Evolutionary conservation across 2,113 vertebrate genomes (phyloP).

Genomic region (Alosa alosa): DNA sequence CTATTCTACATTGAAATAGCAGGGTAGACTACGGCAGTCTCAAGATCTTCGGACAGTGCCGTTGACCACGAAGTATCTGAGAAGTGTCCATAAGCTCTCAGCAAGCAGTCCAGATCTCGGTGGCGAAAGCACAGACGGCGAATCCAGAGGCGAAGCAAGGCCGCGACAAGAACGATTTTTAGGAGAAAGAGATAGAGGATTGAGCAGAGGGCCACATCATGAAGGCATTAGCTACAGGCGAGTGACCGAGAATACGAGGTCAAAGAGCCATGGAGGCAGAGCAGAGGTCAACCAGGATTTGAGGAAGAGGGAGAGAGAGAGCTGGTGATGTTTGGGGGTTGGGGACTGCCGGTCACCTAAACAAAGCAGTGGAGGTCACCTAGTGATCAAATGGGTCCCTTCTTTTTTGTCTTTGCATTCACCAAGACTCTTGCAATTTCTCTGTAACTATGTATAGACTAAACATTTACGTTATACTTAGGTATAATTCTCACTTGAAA

Average conservation of each 20-base stretch:
- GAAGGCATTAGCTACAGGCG: constrained; percentile 11
- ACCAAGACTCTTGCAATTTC: neutral
- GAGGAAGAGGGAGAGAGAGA: neutral
- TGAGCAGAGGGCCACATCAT: neutral
- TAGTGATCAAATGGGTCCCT: constrained; percentile 11
- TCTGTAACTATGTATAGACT: neutral
- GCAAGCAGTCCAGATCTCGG: neutral
- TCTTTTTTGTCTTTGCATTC: neutral
- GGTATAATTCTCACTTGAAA: neutral
- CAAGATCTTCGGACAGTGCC: neutral
- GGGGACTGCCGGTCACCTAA: neutral
- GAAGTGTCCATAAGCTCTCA: neutral
- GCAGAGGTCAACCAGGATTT: constrained; percentile 7
- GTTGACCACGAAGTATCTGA: neutral
- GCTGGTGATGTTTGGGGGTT: neutral
- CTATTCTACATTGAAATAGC: neutral
- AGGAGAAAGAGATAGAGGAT: neutral
- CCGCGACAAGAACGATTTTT: neutral
- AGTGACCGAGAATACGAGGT: constrained; percentile 8
- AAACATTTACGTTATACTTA: neutral
- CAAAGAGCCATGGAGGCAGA: constrained; percentile 9
- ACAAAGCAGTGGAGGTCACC: neutral
- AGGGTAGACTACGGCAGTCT: neutral
- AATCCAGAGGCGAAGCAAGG: neutral
- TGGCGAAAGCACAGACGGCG: neutral